Percentiles rank a stretch among this genome's conserved stretches.
These are phyloP conservation scores for Lithophane ornitopus DNA, from an alignment of 2,888 invertebrate species.

Conservation along the genomic window DNA sequence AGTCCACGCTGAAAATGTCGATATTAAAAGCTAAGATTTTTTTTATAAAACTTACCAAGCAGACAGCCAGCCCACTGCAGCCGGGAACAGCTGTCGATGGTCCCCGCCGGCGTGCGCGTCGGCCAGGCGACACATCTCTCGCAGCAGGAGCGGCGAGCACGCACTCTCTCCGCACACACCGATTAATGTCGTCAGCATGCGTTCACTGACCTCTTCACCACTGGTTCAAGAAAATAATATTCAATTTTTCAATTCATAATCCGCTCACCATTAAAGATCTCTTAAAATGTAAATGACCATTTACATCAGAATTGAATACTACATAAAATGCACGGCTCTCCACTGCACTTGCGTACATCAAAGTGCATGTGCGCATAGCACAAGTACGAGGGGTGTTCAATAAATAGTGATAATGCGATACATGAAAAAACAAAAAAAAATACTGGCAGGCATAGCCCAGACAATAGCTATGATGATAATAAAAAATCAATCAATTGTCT, in stretches of 20 bases:
- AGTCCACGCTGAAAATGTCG: neutral
- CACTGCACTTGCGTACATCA: neutral
- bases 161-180: conserved; percentile 83
- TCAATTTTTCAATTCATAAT: neutral
- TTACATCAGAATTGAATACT: neutral
- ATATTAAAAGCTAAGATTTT: too few relatives aligned
- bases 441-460: too few relatives aligned
- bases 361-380: neutral
- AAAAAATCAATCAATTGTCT: too few relatives aligned
- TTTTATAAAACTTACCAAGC: conserved; percentile 87
- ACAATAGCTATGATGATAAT: too few relatives aligned
- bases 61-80: conserved; percentile 95
- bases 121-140: conserved; percentile 92
- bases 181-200: conserved; percentile 84
- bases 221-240: conserved; percentile 61
- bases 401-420: too few relatives aligned
- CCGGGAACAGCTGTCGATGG: conserved; percentile 95
- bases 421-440: too few relatives aligned
- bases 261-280: neutral
- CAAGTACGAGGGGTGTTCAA: too few relatives aligned
- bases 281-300: too few relatives aligned
- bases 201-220: conserved; percentile 82
- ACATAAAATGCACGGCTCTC: neutral
- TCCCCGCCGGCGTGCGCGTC: conserved; percentile 96
- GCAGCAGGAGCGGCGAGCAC: conserved; percentile 84